Conservation (phyloP, 2,113 vertebrate species). For the Microtus montanus region DNA sequence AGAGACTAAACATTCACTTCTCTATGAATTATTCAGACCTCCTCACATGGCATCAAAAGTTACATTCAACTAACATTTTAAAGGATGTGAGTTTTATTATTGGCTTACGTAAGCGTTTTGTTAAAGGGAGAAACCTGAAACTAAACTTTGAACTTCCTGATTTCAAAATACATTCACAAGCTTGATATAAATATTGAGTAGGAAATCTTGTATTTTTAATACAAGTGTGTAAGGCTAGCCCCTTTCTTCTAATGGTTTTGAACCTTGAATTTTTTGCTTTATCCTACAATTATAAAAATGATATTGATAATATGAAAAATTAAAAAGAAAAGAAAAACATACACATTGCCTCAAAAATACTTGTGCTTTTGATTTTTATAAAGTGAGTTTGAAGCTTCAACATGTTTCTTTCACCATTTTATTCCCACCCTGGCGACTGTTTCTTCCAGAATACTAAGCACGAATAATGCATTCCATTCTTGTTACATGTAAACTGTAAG, state of each 20-base stretch:
- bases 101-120: neutral
- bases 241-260: neutral
- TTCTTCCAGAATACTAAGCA: constrained; percentile 67
- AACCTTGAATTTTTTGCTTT: neutral
- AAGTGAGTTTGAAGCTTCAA: constrained; percentile 39
- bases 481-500: constrained; percentile 47
- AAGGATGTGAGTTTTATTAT: neutral
- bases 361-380: neutral
- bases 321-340: neutral
- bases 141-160: constrained; percentile 4
- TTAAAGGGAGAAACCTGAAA: constrained; percentile 12
- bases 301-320: neutral
- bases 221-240: neutral
- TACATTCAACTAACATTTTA: constrained; percentile 34
- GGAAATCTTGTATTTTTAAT: constrained; percentile 34
- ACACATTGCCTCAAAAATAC: neutral
- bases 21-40: constrained; percentile 27
- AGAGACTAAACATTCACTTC: constrained; percentile 63
- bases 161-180: constrained; percentile 11
- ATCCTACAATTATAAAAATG: neutral
- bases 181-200: neutral
- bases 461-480: constrained; percentile 56
- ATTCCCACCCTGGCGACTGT: constrained; percentile 39
- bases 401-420: constrained; percentile 35
- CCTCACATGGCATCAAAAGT: neutral